A percentile compares a stretch with the other conserved stretches of the same genome.
phyloP scores from a whole-genome alignment of 2,113 vertebrate genomes.

The Hyaena hyaena region DNA sequence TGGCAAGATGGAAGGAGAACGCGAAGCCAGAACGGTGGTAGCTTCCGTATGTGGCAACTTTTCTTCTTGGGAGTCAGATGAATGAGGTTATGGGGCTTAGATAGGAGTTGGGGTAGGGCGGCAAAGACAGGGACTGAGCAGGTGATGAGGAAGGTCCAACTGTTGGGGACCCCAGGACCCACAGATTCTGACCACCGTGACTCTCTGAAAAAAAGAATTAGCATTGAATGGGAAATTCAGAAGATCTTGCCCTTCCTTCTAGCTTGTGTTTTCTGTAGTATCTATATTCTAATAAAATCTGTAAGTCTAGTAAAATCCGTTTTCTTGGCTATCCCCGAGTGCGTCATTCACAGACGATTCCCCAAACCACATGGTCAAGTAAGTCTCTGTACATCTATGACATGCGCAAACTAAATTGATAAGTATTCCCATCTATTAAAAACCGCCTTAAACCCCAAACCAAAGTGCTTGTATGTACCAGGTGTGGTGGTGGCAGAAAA shows the following conservation, averaged over 20 bases:
- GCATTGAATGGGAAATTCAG: conserved; percentile 20
- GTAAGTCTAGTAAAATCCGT: background rate
- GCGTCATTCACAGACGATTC: background rate
- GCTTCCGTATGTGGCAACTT: background rate
- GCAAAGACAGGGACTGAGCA: background rate
- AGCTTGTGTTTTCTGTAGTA: background rate
- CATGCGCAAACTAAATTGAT: background rate
- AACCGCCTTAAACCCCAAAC: conserved; percentile 31
- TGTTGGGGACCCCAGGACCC: background rate
- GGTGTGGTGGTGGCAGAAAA: background rate
- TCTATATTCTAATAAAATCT: background rate
- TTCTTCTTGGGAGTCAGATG: background rate
- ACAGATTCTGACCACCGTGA: background rate
- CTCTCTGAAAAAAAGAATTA: background rate
- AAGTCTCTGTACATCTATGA: background rate
- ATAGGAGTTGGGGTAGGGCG: background rate
- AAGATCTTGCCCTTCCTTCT: background rate
- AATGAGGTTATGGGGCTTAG: conserved; percentile 23
- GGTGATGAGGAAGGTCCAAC: background rate
- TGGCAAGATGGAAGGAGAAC: background rate
- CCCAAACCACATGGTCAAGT: conserved; percentile 6
- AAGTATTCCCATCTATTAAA: conserved; percentile 32
- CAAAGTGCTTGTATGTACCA: background rate
- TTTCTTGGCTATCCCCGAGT: background rate
- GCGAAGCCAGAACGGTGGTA: background rate